Percentiles rank a stretch among this genome's conserved stretches.
phyloP scores from a whole-genome alignment of 2,888 invertebrate species.

The Melipona bicolor region DNA sequence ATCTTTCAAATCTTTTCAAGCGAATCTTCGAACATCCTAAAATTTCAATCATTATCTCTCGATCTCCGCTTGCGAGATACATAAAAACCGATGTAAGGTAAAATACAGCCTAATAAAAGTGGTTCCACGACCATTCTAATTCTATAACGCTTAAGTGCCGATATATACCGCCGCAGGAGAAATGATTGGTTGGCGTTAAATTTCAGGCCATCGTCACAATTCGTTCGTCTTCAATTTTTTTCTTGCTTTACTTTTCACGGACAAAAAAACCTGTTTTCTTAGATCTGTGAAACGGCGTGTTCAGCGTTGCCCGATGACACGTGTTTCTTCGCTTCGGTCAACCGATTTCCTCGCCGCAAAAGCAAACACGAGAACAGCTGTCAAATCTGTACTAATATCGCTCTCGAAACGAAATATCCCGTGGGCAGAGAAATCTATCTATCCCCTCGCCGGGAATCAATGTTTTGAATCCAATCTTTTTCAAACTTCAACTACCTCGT shows the following conservation, averaged over 20 bases:
- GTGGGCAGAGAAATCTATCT: conserved; percentile 27
- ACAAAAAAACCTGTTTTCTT: conserved; percentile 23
- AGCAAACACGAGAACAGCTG: conserved; percentile 68
- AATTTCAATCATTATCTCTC: not conserved
- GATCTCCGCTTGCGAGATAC: not conserved
- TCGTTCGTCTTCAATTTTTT: conserved; percentile 2
- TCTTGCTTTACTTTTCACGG: not conserved
- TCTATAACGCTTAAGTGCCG: not conserved
- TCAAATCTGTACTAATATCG: conserved; percentile 60
- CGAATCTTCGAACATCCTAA: not conserved
- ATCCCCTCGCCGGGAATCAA: not conserved
- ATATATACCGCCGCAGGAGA: not conserved
- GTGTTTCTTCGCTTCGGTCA: conserved; percentile 65
- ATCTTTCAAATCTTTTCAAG: no score
- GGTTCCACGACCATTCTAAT: not conserved
- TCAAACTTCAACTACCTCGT: not conserved
- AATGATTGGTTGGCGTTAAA: not conserved
- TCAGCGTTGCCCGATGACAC: conserved; percentile 45
- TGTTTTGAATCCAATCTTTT: conserved; percentile 9
- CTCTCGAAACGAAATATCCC: conserved; percentile 58
- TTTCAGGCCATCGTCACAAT: not conserved
- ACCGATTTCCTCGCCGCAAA: conserved; percentile 62
- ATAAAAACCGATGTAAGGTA: not conserved
- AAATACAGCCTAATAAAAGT: not conserved
- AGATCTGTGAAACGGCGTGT: conserved; percentile 46